phyloP scores from a whole-genome alignment of 1,140 invertebrate genomes.

The Solenopsis fugax region DNA sequence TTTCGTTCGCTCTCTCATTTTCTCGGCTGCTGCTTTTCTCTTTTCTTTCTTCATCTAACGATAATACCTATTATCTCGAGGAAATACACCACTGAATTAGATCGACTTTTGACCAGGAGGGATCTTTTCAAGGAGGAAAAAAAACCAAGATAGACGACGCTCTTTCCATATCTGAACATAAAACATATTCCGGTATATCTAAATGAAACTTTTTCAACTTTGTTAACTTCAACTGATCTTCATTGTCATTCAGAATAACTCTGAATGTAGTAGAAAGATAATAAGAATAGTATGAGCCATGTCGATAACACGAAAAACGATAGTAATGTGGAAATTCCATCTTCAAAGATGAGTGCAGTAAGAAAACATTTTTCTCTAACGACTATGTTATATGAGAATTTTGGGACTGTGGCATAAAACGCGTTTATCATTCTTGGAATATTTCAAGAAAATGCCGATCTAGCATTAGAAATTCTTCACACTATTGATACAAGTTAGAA shows the following conservation, averaged over 20 bases:
- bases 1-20: background rate
- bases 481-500: background rate
- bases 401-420: background rate
- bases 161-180: background rate
- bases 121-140: slow-evolving; percentile 2
- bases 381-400: background rate
- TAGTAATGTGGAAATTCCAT: slow-evolving; percentile 1
- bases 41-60: background rate
- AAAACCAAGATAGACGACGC: background rate
- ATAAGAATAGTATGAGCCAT: background rate
- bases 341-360: background rate
- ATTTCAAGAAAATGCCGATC: background rate
- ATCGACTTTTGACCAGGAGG: slow-evolving; percentile 49
- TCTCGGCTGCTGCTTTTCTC: background rate
- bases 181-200: background rate
- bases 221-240: background rate
- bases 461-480: background rate
- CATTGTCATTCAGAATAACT: background rate
- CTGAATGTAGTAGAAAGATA: background rate
- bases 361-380: background rate
- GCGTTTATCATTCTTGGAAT: background rate
- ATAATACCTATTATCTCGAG: background rate
- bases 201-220: background rate
- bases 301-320: background rate
- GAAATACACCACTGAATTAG: slow-evolving; percentile 55